Conservation (phyloP, 2,797 vertebrate genomes). For the Macropodus opercularis region DNA sequence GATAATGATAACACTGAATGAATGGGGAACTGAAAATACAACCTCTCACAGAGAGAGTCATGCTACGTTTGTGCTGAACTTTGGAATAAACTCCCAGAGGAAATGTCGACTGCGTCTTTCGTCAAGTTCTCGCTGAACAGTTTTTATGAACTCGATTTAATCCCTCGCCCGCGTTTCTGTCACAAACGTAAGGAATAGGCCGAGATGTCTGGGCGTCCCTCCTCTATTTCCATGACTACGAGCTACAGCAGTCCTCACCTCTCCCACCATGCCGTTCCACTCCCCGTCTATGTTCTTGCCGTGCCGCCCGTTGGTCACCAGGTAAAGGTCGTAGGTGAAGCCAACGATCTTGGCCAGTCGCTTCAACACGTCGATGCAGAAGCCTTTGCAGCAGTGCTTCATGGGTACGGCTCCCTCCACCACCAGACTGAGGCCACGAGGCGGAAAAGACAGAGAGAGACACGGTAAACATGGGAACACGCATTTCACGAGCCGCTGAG, state of each 20-base stretch:
- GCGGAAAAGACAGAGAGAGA: conserved; percentile 1
- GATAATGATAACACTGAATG: not conserved
- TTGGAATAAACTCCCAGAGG: conserved; percentile 27
- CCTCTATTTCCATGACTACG: too few species aligned
- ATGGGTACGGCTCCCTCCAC: conserved; percentile 78
- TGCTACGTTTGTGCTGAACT: conserved; percentile 12
- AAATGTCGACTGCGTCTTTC: conserved; percentile 4
- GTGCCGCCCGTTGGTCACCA: conserved; percentile 94
- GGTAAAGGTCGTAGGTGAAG: conserved; percentile 96
- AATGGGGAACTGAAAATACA: conserved; percentile 30
- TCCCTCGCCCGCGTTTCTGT: not conserved
- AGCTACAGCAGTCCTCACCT: too few species aligned
- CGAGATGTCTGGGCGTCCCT: too few species aligned
- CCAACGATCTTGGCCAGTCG: conserved; percentile 90
- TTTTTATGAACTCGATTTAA: conserved; percentile 17
- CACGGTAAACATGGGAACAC: not conserved
- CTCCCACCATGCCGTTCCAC: conserved; percentile 97
- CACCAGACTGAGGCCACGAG: conserved; percentile 63
- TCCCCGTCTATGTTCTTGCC: conserved; percentile 95
- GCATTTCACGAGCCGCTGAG: not conserved
- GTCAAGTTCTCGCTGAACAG: conserved; percentile 3
- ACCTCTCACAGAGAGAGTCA: conserved; percentile 5
- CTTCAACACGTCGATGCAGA: conserved; percentile 97
- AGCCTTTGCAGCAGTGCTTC: conserved; percentile 96
- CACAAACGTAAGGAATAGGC: too few species aligned